Evolutionary conservation across 2,113 vertebrate genomes (phyloP).

Genomic region (Penelope pileata): DNA sequence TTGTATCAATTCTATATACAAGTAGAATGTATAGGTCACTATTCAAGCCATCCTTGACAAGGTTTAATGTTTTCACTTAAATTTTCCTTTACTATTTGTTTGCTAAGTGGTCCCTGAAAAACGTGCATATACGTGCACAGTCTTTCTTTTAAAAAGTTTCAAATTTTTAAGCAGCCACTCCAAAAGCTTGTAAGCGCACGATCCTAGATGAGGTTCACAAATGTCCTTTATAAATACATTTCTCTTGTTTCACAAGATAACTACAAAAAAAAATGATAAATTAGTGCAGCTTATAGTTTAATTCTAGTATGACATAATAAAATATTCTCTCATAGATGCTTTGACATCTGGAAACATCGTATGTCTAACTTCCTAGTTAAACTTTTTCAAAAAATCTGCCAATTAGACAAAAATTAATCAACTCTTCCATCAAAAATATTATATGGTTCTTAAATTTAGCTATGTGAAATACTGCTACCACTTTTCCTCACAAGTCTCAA

Average conservation of each 20-base stretch:
- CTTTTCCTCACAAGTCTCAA: background rate
- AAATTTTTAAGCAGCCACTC: background rate
- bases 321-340: background rate
- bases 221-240: background rate
- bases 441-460: background rate
- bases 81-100: background rate
- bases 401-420: background rate
- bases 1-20: background rate
- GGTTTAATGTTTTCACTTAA: background rate
- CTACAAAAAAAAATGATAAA: accelerated
- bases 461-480: background rate
- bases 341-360: background rate
- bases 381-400: too few species aligned
- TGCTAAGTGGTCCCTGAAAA: background rate
- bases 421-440: background rate
- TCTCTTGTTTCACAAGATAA: background rate
- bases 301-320: background rate
- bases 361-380: background rate
- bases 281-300: background rate
- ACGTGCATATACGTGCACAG: background rate
- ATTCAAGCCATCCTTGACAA: background rate
- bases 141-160: background rate
- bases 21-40: background rate
- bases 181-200: background rate
- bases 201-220: background rate